Base-by-base conservation (phyloP, 2,888 invertebrate species). In the Drosophila birchii region DNA sequence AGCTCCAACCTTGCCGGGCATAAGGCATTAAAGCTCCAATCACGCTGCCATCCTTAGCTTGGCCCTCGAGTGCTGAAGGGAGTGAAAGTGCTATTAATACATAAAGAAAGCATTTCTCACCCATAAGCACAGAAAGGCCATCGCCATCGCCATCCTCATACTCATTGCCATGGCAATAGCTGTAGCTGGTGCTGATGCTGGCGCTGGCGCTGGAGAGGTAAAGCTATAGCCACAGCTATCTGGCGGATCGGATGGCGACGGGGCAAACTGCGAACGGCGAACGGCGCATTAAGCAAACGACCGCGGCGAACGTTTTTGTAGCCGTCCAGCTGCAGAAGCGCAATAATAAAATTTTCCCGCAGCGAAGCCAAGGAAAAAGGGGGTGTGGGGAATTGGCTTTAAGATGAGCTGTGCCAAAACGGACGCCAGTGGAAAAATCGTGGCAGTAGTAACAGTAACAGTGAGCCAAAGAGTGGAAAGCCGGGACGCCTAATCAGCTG, bases 91-190 rank as follows among this genome's bases (percentile, higher is more conserved):
- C 82, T 84, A 84, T 85, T 83, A 84, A 85, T 84, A 84, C 83
- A 85, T 84, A 84, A 84, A 84, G 83, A 84, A 84, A 81, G 83
- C 83, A 84, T 84, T 84, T 83, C 83, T 81, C 83, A 80, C 80
- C 83, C 83, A 84, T 84, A 84, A 84, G 83, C 86, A 78, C 81
- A 78, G 81, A 85, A 78, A 81, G 86, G 83, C 83, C 83, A 85
- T 83, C 81, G 80, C 74, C 83, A 63, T 29, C 54, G 44, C 32
- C 62, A 53, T 66, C 36, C 20, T 32, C 63, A 67, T 39, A n/a
- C 20, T 23, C 59, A 39, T 23, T 6, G 12, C 36, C 8, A 36
- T 44, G 3, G 43, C 49, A n/a, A 29, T 60, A 32, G 39, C 67
- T 34, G 43, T 60, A 39, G 49, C 49, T 29, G 29, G 7, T 7